Evolutionary conservation across 2,797 vertebrate species (phyloP).

Genomic region (Selene dorsalis): DNA sequence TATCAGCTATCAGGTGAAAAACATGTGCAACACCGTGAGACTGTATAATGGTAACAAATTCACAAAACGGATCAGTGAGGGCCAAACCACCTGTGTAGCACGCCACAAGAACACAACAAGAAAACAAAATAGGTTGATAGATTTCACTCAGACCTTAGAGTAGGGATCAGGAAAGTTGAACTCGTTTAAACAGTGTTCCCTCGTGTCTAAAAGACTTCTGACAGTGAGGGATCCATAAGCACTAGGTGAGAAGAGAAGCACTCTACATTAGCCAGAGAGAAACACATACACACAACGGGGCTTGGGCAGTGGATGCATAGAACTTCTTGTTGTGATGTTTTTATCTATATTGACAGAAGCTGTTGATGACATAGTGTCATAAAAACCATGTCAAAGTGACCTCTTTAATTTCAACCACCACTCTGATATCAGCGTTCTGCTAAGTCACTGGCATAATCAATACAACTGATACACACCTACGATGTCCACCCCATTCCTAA

Average conservation of each 20-base stretch:
- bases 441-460: background rate
- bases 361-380: too few species aligned
- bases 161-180: conserved; percentile 99
- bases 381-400: background rate
- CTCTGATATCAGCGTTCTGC: background rate
- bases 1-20: background rate
- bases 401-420: background rate
- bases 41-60: background rate
- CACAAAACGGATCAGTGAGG: conserved; percentile 12
- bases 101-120: conserved; percentile 15
- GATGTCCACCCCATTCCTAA: background rate
- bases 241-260: conserved; percentile 84
- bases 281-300: conserved; percentile 53
- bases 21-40: background rate
- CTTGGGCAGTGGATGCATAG: background rate
- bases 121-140: conserved; percentile 38
- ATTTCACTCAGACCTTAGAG: conserved; percentile 90
- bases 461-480: background rate
- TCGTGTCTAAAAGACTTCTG: conserved; percentile 96
- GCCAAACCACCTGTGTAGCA: conserved; percentile 15
- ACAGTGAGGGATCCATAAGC: conserved; percentile 98
- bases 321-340: background rate
- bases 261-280: conserved; percentile 77
- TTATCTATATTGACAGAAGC: background rate
- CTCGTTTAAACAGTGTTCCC: conserved; percentile 98